Evolutionary conservation across 2,113 vertebrate genomes (phyloP).

Genomic region (Promerops cafer): DNA sequence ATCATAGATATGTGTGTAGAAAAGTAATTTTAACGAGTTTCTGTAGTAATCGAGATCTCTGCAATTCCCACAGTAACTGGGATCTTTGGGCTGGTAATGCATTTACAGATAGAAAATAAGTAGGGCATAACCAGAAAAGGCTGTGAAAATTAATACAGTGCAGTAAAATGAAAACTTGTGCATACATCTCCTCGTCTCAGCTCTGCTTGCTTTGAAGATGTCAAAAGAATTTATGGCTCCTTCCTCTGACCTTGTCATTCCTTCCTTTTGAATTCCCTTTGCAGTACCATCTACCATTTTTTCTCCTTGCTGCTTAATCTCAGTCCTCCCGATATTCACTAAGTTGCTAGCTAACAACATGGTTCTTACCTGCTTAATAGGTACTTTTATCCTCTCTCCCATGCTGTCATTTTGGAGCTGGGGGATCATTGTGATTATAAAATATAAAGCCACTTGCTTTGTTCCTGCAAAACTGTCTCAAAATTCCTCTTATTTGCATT

Average conservation of each 20-base stretch:
- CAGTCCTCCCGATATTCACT: neutral
- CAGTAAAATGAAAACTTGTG: neutral
- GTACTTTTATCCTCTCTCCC: neutral
- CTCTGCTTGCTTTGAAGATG: neutral
- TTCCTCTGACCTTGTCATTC: neutral
- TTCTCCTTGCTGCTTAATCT: neutral
- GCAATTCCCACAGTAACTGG: neutral
- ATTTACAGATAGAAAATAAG: constrained; percentile 33
- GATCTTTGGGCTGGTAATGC: neutral
- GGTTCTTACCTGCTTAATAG: neutral
- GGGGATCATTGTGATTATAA: neutral
- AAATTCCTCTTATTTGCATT: neutral
- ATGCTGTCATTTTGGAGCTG: neutral
- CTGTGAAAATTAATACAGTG: neutral
- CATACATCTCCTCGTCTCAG: neutral
- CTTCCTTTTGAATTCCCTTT: constrained; percentile 12
- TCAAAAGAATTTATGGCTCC: constrained; percentile 16
- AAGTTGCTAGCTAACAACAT: neutral
- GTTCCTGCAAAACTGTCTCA: neutral
- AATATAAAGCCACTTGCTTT: neutral
- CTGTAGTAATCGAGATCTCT: neutral
- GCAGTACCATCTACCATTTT: neutral
- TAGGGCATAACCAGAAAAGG: neutral
- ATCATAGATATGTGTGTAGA: neutral
- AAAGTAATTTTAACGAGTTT: constrained; percentile 1